phyloP scores from a whole-genome alignment of 2,113 vertebrate genomes.

The Tretioscincus oriximinensis region DNA sequence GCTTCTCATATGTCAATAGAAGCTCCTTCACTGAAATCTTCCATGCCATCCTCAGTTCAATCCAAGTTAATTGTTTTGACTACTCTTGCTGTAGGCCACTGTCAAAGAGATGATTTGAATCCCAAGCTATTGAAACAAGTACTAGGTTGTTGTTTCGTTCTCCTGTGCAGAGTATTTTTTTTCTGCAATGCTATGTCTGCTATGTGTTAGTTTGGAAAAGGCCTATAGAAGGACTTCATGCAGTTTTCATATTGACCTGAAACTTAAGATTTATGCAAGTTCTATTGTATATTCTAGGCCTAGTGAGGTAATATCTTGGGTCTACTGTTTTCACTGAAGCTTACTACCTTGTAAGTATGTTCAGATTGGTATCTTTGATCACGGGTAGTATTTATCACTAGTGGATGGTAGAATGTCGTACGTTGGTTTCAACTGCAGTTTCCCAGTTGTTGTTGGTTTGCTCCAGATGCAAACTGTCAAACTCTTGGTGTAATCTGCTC shows the following conservation, averaged over 20 bases:
- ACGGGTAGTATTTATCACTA: too few species aligned
- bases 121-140: background rate
- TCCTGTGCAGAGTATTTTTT: accelerated
- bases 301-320: too few species aligned
- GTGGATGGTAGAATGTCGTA: too few species aligned
- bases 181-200: background rate
- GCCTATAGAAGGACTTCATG: accelerated
- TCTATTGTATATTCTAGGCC: background rate
- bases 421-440: too few species aligned
- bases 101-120: background rate
- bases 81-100: background rate
- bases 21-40: slow-evolving; percentile 9
- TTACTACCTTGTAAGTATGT: background rate
- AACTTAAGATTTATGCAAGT: slow-evolving; percentile 9
- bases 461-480: background rate
- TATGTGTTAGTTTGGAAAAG: slow-evolving; percentile 5
- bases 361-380: background rate
- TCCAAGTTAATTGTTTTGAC: background rate
- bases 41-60: background rate
- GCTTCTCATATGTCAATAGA: background rate
- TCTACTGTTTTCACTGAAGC: background rate
- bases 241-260: background rate
- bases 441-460: too few species aligned
- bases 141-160: background rate
- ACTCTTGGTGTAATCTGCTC: too few species aligned